Conservation (phyloP, 2,888 invertebrate genomes). For the Trichopria drosophilae region DNA sequence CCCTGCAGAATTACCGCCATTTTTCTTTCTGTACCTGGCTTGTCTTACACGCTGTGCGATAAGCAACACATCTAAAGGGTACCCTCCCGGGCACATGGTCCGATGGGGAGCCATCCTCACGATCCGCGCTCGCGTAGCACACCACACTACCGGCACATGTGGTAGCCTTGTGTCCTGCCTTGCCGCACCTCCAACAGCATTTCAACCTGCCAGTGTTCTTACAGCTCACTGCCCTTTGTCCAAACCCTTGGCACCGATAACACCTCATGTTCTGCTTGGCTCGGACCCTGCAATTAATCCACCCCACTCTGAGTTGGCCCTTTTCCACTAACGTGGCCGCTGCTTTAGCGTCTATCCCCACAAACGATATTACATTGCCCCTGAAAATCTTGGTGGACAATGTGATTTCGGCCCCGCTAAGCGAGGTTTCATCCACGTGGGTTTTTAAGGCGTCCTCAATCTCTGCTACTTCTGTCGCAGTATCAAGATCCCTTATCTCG, state of each 20-base stretch:
- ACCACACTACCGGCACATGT: slow-evolving; percentile 5
- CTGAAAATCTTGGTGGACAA: no score
- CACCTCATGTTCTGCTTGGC: slow-evolving; percentile 13
- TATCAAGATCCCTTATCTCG: no score
- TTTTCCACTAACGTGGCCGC: no score
- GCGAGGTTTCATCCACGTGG: no score
- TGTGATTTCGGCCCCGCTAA: no score
- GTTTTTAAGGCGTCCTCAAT: no score
- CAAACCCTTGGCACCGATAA: slow-evolving; percentile 27
- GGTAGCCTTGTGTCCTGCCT: slow-evolving; percentile 20
- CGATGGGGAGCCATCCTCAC: not conserved
- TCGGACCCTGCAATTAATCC: slow-evolving; percentile 28
- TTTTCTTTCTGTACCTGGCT: no score
- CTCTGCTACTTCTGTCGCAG: no score
- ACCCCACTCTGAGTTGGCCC: slow-evolving; percentile 20
- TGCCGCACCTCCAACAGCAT: no score
- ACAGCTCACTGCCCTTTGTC: slow-evolving; percentile 24
- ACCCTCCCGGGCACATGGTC: no score
- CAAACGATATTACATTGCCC: no score
- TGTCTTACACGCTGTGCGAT: slow-evolving; percentile 8
- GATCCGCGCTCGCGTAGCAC: slow-evolving; percentile 18
- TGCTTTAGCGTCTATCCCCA: no score
- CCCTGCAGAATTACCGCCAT: not conserved
- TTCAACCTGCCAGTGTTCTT: slow-evolving; percentile 13
- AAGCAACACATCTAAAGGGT: slow-evolving; percentile 26